Percentiles rank a stretch among this genome's conserved stretches.
Conservation (phyloP, 1,140 invertebrate species). For the Drosophila punjabiensis region DNA sequence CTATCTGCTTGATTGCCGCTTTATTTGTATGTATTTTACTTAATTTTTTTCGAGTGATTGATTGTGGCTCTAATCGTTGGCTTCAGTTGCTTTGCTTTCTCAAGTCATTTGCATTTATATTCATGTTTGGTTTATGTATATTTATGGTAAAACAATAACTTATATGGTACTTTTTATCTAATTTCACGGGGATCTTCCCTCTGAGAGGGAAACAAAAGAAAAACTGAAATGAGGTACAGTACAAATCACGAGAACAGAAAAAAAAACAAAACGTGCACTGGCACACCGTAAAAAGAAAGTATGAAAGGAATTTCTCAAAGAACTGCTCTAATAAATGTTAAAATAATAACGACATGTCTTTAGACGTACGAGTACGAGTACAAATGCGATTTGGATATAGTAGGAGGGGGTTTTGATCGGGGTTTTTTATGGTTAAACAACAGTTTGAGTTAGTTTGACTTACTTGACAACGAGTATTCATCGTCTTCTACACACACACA, state of each 20-base stretch:
- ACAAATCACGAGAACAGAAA: slow-evolving; percentile 37
- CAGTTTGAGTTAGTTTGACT: slow-evolving; percentile 75
- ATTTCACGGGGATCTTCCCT: slow-evolving; percentile 17
- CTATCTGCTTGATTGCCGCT: slow-evolving; percentile 27
- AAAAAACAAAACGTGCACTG: slow-evolving; percentile 63
- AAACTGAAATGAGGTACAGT: slow-evolving; percentile 42
- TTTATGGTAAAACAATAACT: slow-evolving; percentile 50
- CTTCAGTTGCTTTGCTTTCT: slow-evolving; percentile 57
- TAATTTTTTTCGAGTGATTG: slow-evolving; percentile 1
- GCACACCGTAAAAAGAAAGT: slow-evolving; percentile 54
- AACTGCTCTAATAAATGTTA: slow-evolving; percentile 42
- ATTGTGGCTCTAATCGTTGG: slow-evolving; percentile 53
- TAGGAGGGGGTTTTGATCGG: slow-evolving; percentile 12
- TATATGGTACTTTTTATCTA: slow-evolving; percentile 38
- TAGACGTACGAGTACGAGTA: slow-evolving; percentile 42
- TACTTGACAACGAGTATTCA: slow-evolving; percentile 85
- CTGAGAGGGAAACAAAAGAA: slow-evolving; percentile 8
- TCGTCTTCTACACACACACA: slow-evolving; percentile 84
- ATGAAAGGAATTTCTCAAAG: slow-evolving; percentile 25
- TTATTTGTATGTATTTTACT: not conserved
- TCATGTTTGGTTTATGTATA: slow-evolving; percentile 46
- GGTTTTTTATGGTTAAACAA: slow-evolving; percentile 49
- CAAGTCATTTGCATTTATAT: slow-evolving; percentile 54
- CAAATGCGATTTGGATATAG: slow-evolving; percentile 57
- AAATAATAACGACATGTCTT: slow-evolving; percentile 54